Percentiles rank a stretch among this genome's conserved stretches.
phyloP scores from a whole-genome alignment of 2,888 invertebrate species.

The Suillia variegata region DNA sequence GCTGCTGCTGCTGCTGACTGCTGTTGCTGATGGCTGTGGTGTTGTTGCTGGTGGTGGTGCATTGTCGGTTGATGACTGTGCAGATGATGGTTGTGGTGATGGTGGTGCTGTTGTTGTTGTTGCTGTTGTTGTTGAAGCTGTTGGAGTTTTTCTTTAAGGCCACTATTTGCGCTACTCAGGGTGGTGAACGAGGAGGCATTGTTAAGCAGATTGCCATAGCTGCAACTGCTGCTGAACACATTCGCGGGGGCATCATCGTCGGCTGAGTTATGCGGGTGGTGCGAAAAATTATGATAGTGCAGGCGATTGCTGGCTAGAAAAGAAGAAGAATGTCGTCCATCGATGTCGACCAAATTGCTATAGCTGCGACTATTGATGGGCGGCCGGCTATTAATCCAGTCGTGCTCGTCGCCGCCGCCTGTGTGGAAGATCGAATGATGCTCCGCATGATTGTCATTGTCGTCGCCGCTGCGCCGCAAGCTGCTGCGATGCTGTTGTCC shows the following conservation, averaged over 20 bases:
- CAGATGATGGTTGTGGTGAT: slow-evolving; percentile 21
- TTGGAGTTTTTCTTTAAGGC: slow-evolving; percentile 56
- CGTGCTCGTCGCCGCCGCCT: slow-evolving; percentile 17
- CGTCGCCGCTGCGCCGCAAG: too few relatives aligned
- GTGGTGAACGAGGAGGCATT: slow-evolving; percentile 47
- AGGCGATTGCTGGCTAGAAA: too few relatives aligned
- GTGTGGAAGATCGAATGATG: slow-evolving; percentile 31
- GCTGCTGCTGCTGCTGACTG: too few relatives aligned
- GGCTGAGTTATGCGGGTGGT: too few relatives aligned
- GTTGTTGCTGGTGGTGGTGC: slow-evolving; percentile 44
- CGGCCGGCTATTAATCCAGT: slow-evolving; percentile 24
- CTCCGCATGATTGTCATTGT: slow-evolving; percentile 18
- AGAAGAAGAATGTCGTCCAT: slow-evolving; percentile 30
- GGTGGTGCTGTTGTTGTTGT: slow-evolving; percentile 20
- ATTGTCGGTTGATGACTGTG: slow-evolving; percentile 11
- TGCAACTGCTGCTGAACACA: slow-evolving; percentile 35
- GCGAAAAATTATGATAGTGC: slow-evolving; percentile 56
- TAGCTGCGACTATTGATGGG: slow-evolving; percentile 51
- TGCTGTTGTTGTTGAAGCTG: slow-evolving; percentile 40
- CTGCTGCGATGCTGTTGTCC: slow-evolving; percentile 30
- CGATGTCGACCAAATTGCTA: slow-evolving; percentile 52
- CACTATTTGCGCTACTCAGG: slow-evolving; percentile 50
- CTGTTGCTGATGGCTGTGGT: slow-evolving; percentile 32
- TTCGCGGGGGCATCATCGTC: slow-evolving; percentile 24
- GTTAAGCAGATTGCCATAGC: slow-evolving; percentile 34